Percentiles rank a stretch among this genome's conserved stretches.
phyloP scores from a whole-genome alignment of 53 echinoderm and acorn worm species.

The Paracentrotus lividus region DNA sequence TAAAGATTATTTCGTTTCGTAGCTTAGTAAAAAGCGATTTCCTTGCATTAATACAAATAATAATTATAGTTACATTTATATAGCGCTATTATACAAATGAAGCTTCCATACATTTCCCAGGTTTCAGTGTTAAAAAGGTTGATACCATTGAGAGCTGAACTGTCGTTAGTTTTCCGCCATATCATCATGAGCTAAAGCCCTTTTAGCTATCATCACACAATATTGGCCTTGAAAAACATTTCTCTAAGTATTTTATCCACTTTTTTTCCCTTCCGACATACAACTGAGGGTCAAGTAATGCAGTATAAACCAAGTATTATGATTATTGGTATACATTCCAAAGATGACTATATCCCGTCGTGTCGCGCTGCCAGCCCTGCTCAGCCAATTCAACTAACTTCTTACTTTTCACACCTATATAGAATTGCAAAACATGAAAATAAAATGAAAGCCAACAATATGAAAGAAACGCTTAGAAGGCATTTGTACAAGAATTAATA shows the following conservation, averaged over 20 bases:
- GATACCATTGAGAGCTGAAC: no score
- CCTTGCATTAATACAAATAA: not conserved
- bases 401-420: slow-evolving; percentile 4
- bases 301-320: not conserved
- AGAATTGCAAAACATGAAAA: not conserved
- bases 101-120: not conserved
- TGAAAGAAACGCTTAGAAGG: not conserved
- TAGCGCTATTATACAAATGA: no score
- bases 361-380: not conserved
- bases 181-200: no score
- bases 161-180: no score
- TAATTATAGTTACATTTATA: no score
- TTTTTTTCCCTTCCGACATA: not conserved
- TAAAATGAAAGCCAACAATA: not conserved
- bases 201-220: no score
- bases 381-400: not conserved
- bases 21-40: no score
- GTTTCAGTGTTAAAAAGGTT: no score
- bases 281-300: not conserved
- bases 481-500: no score
- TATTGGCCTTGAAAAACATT: not conserved
- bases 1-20: no score
- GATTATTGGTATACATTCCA: slow-evolving; percentile 19
- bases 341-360: not conserved
- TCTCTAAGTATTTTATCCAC: not conserved